Base-by-base conservation (phyloP, 2,888 invertebrate genomes). In the Ecdyonurus torrentis region DNA sequence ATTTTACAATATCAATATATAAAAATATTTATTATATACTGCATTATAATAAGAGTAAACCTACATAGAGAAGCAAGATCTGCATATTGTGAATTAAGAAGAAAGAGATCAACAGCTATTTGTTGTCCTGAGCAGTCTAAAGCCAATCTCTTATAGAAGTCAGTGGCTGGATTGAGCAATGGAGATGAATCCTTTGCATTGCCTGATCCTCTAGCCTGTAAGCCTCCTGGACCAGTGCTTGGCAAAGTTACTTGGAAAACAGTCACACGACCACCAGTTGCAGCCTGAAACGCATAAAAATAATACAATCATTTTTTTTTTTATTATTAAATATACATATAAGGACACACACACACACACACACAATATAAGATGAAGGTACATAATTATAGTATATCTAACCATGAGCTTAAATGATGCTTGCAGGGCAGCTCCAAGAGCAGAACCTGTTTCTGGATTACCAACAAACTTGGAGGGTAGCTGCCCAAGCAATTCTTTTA, bases 41-140 rank as follows among this genome's bases (percentile, higher is more conserved):
- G n/a, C n/a, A n/a, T n/a, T n/a, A n/a, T n/a, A 53, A 52, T 3
- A 23, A 5, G 58, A 25, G 5, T 61, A 62, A 61, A 81, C 86
- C 78, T 73, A 91, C 91, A 89, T 61, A 98, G 81, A 1, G 97
- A 91, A 5, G 98, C 93, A 64, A 99, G 77, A 77, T 99, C 99
- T 59, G 89, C 84, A 75, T 96, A 97, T 74, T 94, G 92, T 61
- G 89, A 86, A 75, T 92, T 95, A 65, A 99, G 78, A 66, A 97
- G 77, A 78, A 99, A 99, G 70, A 99, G 74, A 76, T 99, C 99
- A 1, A 98, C 91, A 3, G 95, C 92, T 61, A 97, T 85, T 75
- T 98, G 97, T 70, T 93, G 94, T 1, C 91, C 94, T 68, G 94
- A 95, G 75, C 97, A 98, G 74, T 99, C 97, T 60, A 99, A 76